Evolutionary conservation across 2,888 invertebrate species (phyloP), one percentile per base, ranked within the genome.

Genomic region (Nowickia ferox): DNA sequence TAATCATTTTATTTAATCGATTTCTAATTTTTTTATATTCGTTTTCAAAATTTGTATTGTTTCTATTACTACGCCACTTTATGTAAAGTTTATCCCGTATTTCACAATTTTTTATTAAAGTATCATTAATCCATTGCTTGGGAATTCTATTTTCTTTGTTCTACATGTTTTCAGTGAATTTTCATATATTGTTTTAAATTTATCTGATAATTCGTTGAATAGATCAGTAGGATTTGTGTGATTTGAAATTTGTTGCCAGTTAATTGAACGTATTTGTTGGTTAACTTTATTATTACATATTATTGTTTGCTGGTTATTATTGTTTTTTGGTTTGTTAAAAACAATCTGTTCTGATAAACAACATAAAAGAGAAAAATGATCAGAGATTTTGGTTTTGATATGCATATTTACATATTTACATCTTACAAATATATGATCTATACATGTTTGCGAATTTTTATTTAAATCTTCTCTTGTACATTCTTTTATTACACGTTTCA

Each of bases 81-180:
- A 40, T 77, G 57, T 69, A 83, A 40, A 83, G 71, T 65, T 46
- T 46, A 46, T 46, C 46, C 13, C 46, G 1, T 15, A 15, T 46
- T 13, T 46, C 46, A 46, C 46, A 46, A 46, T 46, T 46, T 46
- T 15, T 46, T 46, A 46, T 15, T 13, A 46, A 5, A 1, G 13
- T 3, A 15, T 46, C 46, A 15, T 46, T 46, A 3, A 46, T 46
- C 46, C 46, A 46, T 15, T 1, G 46, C 2, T 46, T 46, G 1
- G 46, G 13, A 13, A 13, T 46, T 46, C 46, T 46, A 46, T 46
- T 46, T 46, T 46, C 46, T 46, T 15, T 51, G 46, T 30, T 46
- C 0, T 57, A 13, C 9, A 10, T 9, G 3, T 30, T 11, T 1
- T 59, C 0, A 11, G 15, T 19, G 22, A 22, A 8, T 42, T 22